These are phyloP conservation scores for Calliphora vomitoria DNA, from an alignment of 2,888 invertebrate genomes.

Conservation along the genomic window DNA sequence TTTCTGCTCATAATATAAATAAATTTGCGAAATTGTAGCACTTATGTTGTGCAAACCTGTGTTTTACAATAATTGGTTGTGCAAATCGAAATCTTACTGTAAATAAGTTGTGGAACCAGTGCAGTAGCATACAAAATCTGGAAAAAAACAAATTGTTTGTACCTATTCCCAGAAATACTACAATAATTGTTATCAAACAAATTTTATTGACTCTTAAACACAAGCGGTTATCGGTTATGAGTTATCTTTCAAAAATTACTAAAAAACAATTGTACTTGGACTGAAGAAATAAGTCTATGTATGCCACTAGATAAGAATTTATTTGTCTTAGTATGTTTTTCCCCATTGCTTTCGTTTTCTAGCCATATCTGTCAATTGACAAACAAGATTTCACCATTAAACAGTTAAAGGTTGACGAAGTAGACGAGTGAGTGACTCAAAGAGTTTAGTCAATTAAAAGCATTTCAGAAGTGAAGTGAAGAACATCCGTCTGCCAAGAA, in stretches of 20 bases:
- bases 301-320: slow-evolving; percentile 30
- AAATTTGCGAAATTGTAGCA: too few relatives aligned
- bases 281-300: background rate
- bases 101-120: background rate
- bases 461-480: slow-evolving; percentile 1
- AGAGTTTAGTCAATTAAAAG: slow-evolving; percentile 39
- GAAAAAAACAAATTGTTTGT: background rate
- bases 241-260: slow-evolving; percentile 13
- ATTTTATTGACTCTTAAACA: slow-evolving; percentile 13
- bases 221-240: slow-evolving; percentile 20
- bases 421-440: slow-evolving; percentile 18
- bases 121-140: background rate
- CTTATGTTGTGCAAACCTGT: too few relatives aligned
- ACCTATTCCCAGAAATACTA: background rate
- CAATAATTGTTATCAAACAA: background rate
- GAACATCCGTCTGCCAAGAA: background rate
- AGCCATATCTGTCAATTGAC: slow-evolving; percentile 12
- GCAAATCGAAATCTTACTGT: too few relatives aligned
- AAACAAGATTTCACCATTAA: slow-evolving; percentile 21
- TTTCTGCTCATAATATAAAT: too few relatives aligned
- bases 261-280: background rate
- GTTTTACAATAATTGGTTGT: too few relatives aligned
- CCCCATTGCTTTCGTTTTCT: slow-evolving; percentile 19
- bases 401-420: background rate
- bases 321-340: background rate